Base-by-base conservation (phyloP, 2,888 invertebrate genomes). In the Agrilus biguttatus region DNA sequence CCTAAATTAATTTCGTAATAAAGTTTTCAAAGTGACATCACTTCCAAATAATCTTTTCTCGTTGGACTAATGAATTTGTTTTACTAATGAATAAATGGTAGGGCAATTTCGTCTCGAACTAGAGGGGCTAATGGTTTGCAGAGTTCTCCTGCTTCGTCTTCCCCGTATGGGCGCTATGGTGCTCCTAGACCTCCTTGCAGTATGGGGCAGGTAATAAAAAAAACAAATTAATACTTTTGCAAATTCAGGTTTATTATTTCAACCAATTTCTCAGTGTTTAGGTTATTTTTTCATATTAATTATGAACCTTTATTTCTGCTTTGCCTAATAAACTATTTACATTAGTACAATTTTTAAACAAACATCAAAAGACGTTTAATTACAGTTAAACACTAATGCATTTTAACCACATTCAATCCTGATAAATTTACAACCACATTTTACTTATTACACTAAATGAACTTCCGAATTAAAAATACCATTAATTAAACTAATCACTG, bases 141-240 rank as follows among this genome's bases (percentile, higher is more conserved):
- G 51, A 39, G 46, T 8, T 28, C 28, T 28, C 47, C 47, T 45
- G 49, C 44, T 39, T 62, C 62, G 55, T 58, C 62, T 52, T 60
- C 66, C 48, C 64, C 68, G 40, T 69, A 68, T 50, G 77, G 77
- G 47, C 70, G 79, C 48, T 78, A 78, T 56, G 78, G 75, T 40
- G 78, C 78, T 14, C 71, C 71, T 35, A 69, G 75, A 52, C 78
- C 78, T 48, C 70, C 70, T 42, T 78, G 78, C 67, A 78, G 77
- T 51, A 78, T 79, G 77, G 78, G 76, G 52, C 75, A 76, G 71
- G 78, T 79, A 63, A 53, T 38, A 36, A 33, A 21, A 21, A 17
- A 37, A 17, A n/a, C 14, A 8, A 8, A 23, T 23, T 12, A 8
- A 10, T 36, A 17, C 10, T 12, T 7, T 36, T 36, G 14, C 8